phyloP scores from a whole-genome alignment of 2,797 vertebrate species.

The Microctenopoma steveboyesi region DNA sequence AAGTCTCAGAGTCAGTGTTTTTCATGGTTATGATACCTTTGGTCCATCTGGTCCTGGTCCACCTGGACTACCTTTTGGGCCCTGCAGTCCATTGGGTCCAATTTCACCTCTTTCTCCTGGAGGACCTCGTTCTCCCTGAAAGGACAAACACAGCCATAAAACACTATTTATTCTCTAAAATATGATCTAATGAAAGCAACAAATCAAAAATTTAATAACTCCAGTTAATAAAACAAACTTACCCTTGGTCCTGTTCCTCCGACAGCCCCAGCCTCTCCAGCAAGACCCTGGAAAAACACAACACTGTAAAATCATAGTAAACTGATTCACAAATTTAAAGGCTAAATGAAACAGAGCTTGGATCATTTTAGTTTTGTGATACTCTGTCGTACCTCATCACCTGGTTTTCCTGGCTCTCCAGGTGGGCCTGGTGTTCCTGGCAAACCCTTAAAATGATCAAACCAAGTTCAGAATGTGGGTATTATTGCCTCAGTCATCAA shows the following conservation, averaged over 20 bases:
- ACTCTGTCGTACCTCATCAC: conserved; percentile 87
- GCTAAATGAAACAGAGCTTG: not conserved
- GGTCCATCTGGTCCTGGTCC: conserved; percentile 91
- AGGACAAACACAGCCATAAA: not conserved
- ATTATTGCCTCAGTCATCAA: no score
- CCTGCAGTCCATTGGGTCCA: conserved; percentile 88
- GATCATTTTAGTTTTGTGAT: not conserved
- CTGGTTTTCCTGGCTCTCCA: conserved; percentile 95
- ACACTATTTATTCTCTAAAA: not conserved
- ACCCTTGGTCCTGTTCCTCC: conserved; percentile 91
- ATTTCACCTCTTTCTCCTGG: conserved; percentile 94
- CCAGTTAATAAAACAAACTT: conserved; percentile 49
- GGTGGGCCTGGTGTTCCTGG: conserved; percentile 93
- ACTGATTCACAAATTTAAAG: not conserved
- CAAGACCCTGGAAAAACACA: conserved; percentile 86
- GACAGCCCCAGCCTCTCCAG: conserved; percentile 89
- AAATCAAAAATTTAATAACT: not conserved
- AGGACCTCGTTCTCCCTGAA: conserved; percentile 94
- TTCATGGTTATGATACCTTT: conserved; percentile 64
- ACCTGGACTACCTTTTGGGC: conserved; percentile 93
- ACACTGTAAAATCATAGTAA: not conserved
- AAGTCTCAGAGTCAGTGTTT: not conserved
- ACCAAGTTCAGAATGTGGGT: no score
- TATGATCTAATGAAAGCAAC: not conserved
- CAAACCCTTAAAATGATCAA: conserved; percentile 86